phyloP scores from a whole-genome alignment of 1,140 invertebrate genomes.

The Dermatophagoides farinae region DNA sequence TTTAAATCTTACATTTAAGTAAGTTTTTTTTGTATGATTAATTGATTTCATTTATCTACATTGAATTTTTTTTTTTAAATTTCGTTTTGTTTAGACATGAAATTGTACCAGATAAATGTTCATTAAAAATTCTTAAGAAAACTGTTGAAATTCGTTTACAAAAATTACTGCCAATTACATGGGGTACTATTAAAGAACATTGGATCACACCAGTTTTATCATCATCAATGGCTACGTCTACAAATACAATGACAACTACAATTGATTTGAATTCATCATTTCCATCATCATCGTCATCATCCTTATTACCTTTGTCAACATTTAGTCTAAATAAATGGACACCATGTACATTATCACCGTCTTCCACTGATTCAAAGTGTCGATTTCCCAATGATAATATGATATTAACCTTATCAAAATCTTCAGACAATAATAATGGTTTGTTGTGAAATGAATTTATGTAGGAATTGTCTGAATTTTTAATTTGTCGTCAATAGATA shows the following conservation, averaged over 20 bases:
- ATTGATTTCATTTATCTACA: not conserved
- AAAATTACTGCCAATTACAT: constrained; percentile 20
- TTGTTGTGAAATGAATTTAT: too few species aligned
- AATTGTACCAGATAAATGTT: constrained; percentile 21
- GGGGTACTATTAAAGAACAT: constrained; percentile 23
- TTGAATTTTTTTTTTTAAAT: not conserved
- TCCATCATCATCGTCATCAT: not conserved
- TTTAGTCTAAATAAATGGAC: constrained; percentile 1
- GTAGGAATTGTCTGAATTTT: too few species aligned
- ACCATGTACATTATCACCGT: not conserved
- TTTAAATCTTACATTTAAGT: not conserved
- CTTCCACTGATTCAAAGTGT: not conserved
- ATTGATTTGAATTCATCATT: not conserved
- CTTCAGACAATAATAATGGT: not conserved
- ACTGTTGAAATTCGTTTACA: constrained; percentile 22
- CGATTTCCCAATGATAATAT: too few species aligned
- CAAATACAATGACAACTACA: not conserved
- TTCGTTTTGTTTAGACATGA: constrained; percentile 18
- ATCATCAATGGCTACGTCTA: not conserved
- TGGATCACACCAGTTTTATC: not conserved
- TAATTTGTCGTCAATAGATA: constrained; percentile 15
- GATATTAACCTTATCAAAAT: too few species aligned
- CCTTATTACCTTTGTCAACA: not conserved
- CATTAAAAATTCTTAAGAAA: constrained; percentile 18
- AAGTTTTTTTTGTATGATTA: not conserved